These are phyloP conservation scores for Anthophora plumipes DNA, from an alignment of 2,888 invertebrate genomes.

Conservation along the genomic window DNA sequence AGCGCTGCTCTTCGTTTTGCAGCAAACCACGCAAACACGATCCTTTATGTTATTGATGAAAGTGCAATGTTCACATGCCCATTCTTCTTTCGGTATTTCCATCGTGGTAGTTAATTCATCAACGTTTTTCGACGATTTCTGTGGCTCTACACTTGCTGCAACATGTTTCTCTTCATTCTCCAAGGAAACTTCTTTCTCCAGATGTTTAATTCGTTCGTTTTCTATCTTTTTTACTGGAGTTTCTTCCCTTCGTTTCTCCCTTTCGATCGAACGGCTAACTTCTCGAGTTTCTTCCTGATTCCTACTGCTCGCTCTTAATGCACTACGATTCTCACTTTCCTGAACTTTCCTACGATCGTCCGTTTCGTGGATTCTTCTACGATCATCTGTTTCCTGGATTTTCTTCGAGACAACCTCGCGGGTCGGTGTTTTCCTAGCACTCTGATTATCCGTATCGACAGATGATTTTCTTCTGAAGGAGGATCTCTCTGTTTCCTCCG, in stretches of 20 bases:
- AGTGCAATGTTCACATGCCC: slow-evolving; percentile 97
- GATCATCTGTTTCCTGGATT: slow-evolving; percentile 19
- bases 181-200: not conserved
- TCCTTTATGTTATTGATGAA: slow-evolving; percentile 93
- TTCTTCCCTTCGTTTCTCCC: slow-evolving; percentile 17
- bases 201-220: not conserved
- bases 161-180: slow-evolving; percentile 2
- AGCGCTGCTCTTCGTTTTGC: slow-evolving; percentile 88
- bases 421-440: slow-evolving; percentile 38
- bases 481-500: slow-evolving; percentile 51
- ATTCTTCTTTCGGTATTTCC: slow-evolving; percentile 84
- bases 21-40: slow-evolving; percentile 93
- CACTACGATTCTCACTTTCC: slow-evolving; percentile 21
- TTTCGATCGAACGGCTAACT: slow-evolving; percentile 16
- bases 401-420: slow-evolving; percentile 42
- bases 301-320: slow-evolving; percentile 8
- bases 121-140: not conserved
- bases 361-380: not conserved
- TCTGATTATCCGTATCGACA: slow-evolving; percentile 53
- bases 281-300: slow-evolving; percentile 32
- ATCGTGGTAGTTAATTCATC: not conserved
- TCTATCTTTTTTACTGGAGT: slow-evolving; percentile 8
- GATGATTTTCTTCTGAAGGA: slow-evolving; percentile 42
- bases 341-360: slow-evolving; percentile 22
- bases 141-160: not conserved